These are phyloP conservation scores for Eptatretus burgeri DNA, from an alignment of 2,113 vertebrate species.

Conservation along the genomic window DNA sequence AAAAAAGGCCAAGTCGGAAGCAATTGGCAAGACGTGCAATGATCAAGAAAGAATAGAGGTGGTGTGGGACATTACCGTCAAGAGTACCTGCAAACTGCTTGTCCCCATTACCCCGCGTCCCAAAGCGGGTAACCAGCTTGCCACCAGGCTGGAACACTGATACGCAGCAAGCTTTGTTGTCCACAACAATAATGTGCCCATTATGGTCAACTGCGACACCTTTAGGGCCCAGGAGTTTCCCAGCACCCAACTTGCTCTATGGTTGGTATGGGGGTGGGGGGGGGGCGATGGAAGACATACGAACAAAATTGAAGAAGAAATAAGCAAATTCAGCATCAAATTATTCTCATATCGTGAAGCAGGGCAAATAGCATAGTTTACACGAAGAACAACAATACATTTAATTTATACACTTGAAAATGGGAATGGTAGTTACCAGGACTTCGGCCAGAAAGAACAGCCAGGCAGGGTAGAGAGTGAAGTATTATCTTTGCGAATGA, in stretches of 20 bases:
- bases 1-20: no score
- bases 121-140: constrained; percentile 68
- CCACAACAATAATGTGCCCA: constrained; percentile 70
- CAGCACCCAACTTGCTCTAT: constrained; percentile 67
- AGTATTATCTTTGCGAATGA: no score
- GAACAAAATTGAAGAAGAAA: no score
- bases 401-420: no score
- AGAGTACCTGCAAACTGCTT: constrained; percentile 52
- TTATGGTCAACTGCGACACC: constrained; percentile 74
- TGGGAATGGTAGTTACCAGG: no score
- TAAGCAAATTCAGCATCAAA: no score
- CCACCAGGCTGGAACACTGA: constrained; percentile 88
- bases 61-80: constrained; percentile 15
- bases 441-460: no score
- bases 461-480: no score
- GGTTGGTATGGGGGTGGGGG: not conserved
- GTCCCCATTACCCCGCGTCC: constrained; percentile 49
- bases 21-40: constrained; percentile 16
- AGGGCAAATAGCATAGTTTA: no score
- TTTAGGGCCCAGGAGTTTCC: constrained; percentile 71
- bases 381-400: no score
- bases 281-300: fast-evolving
- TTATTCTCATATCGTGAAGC: no score
- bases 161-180: constrained; percentile 90
- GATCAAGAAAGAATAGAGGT: constrained; percentile 18